Evolutionary conservation across 2,888 invertebrate species (phyloP), one percentile per base, ranked within the genome.

Genomic region (Phortica okadai): DNA sequence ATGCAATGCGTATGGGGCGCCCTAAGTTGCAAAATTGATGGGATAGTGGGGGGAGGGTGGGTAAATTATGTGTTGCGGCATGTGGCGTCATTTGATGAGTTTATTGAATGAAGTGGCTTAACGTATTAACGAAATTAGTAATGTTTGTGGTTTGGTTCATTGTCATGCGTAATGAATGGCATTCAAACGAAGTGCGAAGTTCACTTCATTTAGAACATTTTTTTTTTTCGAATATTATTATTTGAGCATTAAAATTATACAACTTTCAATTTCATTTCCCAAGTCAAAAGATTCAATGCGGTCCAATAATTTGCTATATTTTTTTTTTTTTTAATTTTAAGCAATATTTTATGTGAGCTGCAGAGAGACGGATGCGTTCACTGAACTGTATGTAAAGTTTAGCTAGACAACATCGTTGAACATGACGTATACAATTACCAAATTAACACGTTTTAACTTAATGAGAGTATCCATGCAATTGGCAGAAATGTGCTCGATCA

Each of bases 371-470:
- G 21, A 21, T 21, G 21, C 21, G 21, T 21, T 21, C 21, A 21
- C 21, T 21, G 21, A 21, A 21, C 21, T 21, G 21, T 21, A 21
- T 21, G 21, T 21, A 21, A 21, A 21, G 21, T 21, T 21, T 21
- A 21, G 21, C 21, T 21, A 21, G 21, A 21, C 21, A 1, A 50
- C 50, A 50, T 14, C 1, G 50, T 11, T 50, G 50, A 2, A 6
- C 8, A 50, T 14, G 2, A 2, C 50, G 33, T 2, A 33, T 11
- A 72, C 56, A 72, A 72, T 72, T 72, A 72, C 56, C 33, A 72
- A 72, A 72, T 72, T 72, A 72, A 72, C 70, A 72, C 70, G 70
- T 72, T 72, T 33, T 72, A 56, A 45, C 16, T 54, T 72, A 70
- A 70, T 70, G 50, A 50, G 70, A 10, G 70, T 56, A 56, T 33